These are phyloP conservation scores for Ligdia adustata DNA, from an alignment of 2,888 invertebrate genomes.

Conservation along the genomic window DNA sequence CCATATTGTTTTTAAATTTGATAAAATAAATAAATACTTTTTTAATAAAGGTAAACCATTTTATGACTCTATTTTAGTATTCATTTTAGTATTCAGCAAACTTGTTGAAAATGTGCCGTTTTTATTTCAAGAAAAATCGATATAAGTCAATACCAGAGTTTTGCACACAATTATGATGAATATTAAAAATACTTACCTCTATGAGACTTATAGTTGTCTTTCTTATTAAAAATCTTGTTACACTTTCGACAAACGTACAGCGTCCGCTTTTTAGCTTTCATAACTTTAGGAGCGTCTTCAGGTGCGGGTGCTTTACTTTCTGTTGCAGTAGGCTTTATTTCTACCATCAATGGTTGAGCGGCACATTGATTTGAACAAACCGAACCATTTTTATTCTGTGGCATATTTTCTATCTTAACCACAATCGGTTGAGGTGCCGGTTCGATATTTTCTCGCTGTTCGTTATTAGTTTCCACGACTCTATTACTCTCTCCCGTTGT, in stretches of 20 bases:
- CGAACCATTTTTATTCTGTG: background rate
- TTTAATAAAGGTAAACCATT: too few species aligned
- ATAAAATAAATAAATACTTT: too few species aligned
- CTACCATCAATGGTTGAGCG: constrained; percentile 4
- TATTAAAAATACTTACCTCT: constrained; percentile 60
- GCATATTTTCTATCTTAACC: constrained; percentile 8
- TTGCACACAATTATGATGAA: background rate
- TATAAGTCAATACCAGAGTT: too few species aligned
- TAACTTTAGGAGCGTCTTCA: constrained; percentile 19
- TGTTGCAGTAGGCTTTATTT: constrained; percentile 13
- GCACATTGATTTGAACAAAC: background rate
- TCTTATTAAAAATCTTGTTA: constrained; percentile 68
- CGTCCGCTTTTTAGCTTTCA: constrained; percentile 47
- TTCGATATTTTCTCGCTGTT: constrained; percentile 3
- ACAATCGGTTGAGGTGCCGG: background rate
- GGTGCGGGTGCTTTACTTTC: constrained; percentile 10
- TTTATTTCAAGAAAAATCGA: too few species aligned
- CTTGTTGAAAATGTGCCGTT: too few species aligned
- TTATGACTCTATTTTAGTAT: too few species aligned
- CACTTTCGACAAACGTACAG: constrained; percentile 64
- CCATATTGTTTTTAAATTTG: too few species aligned
- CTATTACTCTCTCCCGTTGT: constrained; percentile 41
- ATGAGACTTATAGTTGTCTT: constrained; percentile 71
- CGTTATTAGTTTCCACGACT: constrained; percentile 27
- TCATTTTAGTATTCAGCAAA: too few species aligned